Percentiles rank a stretch among this genome's conserved stretches.
These are phyloP conservation scores for Oreonectes daqikongensis DNA, from an alignment of 2,797 vertebrate species.

Conservation along the genomic window DNA sequence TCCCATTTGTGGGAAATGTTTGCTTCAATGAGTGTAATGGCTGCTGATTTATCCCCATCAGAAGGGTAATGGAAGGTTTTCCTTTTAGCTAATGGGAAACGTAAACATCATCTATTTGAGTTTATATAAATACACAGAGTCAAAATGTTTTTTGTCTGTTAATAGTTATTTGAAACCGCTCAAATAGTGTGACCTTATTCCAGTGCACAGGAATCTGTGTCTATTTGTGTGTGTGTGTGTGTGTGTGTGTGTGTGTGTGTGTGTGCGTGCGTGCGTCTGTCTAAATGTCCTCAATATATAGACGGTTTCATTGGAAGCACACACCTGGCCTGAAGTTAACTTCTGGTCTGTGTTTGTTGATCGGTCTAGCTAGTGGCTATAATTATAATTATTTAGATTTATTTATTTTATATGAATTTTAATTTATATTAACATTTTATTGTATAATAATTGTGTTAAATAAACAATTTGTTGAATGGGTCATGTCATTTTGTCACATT, in stretches of 20 bases:
- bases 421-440: too few species aligned
- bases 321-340: too few species aligned
- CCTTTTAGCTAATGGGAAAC: conserved; percentile 52
- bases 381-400: too few species aligned
- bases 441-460: too few species aligned
- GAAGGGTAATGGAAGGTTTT: conserved; percentile 52
- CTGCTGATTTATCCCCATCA: conserved; percentile 56
- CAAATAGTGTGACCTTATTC: conserved; percentile 23
- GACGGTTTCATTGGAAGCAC: too few species aligned
- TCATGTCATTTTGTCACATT: too few species aligned
- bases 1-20: conserved; percentile 54
- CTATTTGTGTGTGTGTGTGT: neutral
- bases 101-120: conserved; percentile 55
- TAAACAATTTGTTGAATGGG: too few species aligned
- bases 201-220: neutral
- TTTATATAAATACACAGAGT: conserved; percentile 39
- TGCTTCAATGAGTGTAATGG: conserved; percentile 51
- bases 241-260: too few species aligned
- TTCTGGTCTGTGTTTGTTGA: too few species aligned
- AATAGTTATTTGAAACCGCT: conserved; percentile 21
- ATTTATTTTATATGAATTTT: too few species aligned
- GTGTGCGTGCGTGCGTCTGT: neutral
- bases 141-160: conserved; percentile 26
- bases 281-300: neutral
- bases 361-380: too few species aligned